phyloP scores from a whole-genome alignment of 2,797 vertebrate genomes.

The Lagorchestes hirsutus region DNA sequence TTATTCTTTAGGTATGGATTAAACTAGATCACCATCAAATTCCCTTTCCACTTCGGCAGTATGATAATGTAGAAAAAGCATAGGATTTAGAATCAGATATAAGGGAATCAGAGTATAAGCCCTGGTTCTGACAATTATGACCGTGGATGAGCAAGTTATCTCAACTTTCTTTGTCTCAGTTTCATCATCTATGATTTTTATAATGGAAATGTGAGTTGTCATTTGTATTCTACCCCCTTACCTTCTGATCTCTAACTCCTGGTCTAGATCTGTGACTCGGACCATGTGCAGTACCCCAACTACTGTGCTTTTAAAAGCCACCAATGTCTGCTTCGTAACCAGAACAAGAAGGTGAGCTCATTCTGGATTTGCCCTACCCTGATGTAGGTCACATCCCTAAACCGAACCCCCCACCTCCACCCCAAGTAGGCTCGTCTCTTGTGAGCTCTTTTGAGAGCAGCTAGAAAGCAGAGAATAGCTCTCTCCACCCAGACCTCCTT shows the following conservation, averaged over 20 bases:
- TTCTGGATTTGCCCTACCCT: neutral
- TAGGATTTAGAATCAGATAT: neutral
- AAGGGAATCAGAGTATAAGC: neutral
- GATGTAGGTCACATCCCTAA: neutral
- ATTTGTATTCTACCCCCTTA: slow-evolving; percentile 30
- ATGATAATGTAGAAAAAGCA: neutral
- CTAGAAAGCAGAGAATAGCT: neutral
- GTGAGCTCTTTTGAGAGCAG: neutral
- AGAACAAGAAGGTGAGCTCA: slow-evolving; percentile 81
- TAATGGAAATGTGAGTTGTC: neutral
- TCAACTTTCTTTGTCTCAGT: neutral
- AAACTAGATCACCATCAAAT: neutral
- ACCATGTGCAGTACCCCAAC: slow-evolving; percentile 80
- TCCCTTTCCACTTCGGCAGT: neutral
- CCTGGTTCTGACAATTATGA: neutral
- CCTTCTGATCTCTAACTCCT: neutral
- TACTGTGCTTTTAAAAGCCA: slow-evolving; percentile 87
- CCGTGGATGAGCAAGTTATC: neutral
- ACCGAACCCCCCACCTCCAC: neutral
- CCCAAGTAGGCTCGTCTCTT: neutral
- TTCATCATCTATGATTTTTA: neutral
- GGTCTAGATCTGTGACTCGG: slow-evolving; percentile 84
- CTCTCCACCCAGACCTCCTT: neutral
- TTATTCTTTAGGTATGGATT: neutral
- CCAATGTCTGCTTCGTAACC: slow-evolving; percentile 81